Conservation (phyloP, 2,888 invertebrate genomes). For the Scrobipalpa costella region DNA sequence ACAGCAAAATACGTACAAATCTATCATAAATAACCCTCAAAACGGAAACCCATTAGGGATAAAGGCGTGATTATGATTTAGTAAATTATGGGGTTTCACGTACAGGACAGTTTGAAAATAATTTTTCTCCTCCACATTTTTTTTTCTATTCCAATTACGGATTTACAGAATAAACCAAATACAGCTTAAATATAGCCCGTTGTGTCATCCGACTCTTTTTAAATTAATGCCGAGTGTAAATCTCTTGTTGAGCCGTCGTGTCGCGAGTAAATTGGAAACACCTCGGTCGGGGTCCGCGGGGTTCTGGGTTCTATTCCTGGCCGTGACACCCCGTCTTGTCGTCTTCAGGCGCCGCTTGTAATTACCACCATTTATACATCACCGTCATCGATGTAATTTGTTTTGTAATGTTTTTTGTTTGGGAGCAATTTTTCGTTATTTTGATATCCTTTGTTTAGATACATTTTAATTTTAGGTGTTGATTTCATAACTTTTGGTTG, state of each 20-base stretch:
- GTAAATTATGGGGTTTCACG: no score
- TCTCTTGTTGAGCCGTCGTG: slow-evolving; percentile 61
- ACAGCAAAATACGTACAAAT: no score
- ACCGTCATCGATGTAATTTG: slow-evolving; percentile 45
- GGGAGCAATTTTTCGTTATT: not conserved
- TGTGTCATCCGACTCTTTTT: slow-evolving; percentile 43
- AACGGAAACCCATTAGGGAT: no score
- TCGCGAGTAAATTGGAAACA: slow-evolving; percentile 71
- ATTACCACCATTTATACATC: slow-evolving; percentile 68
- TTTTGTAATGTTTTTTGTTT: slow-evolving; percentile 3
- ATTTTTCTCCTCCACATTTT: no score
- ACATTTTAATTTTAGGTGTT: not conserved
- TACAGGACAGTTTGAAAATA: no score
- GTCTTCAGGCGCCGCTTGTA: slow-evolving; percentile 46
- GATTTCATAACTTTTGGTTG: not conserved
- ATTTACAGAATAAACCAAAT: not conserved
- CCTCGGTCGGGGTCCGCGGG: slow-evolving; percentile 64
- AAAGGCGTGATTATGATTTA: no score
- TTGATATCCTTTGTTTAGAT: not conserved
- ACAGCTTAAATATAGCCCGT: slow-evolving; percentile 16
- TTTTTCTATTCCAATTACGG: not conserved
- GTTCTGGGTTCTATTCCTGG: slow-evolving; percentile 76
- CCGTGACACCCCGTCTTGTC: slow-evolving; percentile 55
- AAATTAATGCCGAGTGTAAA: slow-evolving; percentile 73
- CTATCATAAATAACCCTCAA: no score